These are phyloP conservation scores for Zaprionus ornatus DNA, from an alignment of 1,140 invertebrate species.

Conservation along the genomic window DNA sequence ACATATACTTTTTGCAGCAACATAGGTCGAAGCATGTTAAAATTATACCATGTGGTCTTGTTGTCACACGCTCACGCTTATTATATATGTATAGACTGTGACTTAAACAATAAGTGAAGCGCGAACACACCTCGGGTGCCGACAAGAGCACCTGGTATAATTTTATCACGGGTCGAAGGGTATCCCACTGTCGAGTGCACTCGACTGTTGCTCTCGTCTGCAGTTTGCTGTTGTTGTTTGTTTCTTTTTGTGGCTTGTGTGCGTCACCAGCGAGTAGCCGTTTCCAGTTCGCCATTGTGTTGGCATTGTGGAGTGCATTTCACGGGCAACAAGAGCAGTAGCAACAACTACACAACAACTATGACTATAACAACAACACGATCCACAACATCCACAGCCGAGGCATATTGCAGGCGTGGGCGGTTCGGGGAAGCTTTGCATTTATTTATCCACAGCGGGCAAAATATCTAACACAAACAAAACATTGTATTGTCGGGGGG, in stretches of 20 bases:
- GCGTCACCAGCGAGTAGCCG: constrained; percentile 21
- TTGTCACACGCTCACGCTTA: too few species aligned
- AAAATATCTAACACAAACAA: constrained; percentile 19
- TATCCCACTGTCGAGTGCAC: neutral
- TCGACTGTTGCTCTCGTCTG: neutral
- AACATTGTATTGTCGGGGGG: neutral
- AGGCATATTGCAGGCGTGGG: neutral
- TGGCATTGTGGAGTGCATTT: constrained; percentile 18
- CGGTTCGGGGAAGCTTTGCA: constrained; percentile 17
- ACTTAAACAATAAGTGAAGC: too few species aligned
- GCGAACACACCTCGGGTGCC: too few species aligned
- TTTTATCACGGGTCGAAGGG: too few species aligned
- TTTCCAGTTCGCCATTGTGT: neutral
- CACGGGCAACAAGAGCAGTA: constrained; percentile 5
- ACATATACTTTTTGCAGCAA: too few species aligned
- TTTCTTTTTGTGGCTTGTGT: constrained; percentile 13
- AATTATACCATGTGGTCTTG: too few species aligned
- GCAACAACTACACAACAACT: neutral
- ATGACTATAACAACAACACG: too few species aligned
- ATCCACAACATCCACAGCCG: constrained; percentile 6
- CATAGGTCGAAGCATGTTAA: neutral
- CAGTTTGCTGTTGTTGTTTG: constrained; percentile 14
- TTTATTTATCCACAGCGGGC: constrained; percentile 29
- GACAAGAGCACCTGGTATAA: too few species aligned
- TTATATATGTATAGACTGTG: too few species aligned